Percentiles rank a stretch among this genome's conserved stretches.
phyloP scores from a whole-genome alignment of 2,888 invertebrate genomes.

The Melanotus villosus region DNA sequence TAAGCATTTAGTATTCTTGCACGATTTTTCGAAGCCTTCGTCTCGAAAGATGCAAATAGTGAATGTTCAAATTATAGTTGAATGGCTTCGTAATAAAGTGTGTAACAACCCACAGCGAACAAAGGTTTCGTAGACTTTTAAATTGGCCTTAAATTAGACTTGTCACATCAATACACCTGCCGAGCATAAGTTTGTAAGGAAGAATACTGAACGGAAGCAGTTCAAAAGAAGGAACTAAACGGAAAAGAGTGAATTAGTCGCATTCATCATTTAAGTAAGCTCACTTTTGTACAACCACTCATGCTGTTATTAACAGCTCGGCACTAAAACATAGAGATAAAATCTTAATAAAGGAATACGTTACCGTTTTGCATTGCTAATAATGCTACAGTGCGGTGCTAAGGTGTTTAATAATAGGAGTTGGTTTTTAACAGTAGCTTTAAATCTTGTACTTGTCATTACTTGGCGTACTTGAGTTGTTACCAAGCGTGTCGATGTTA shows the following conservation, averaged over 20 bases:
- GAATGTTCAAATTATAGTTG: no score
- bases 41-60: no score
- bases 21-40: no score
- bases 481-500: no score
- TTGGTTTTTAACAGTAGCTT: no score
- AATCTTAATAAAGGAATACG: conserved; percentile 4
- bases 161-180: background rate
- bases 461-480: no score
- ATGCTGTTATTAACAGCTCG: background rate
- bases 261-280: conserved; percentile 11
- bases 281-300: background rate
- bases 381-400: background rate
- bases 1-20: no score
- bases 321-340: conserved; percentile 3
- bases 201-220: conserved; percentile 8
- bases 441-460: no score
- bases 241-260: conserved; percentile 6
- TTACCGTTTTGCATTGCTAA: background rate
- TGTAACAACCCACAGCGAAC: no score
- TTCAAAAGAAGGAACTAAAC: conserved; percentile 14
- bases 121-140: background rate
- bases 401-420: background rate
- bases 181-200: conserved; percentile 5
- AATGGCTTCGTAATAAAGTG: no score
- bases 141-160: background rate